Base-by-base conservation (phyloP, 2,888 invertebrate genomes). In the Rapana venosa region DNA sequence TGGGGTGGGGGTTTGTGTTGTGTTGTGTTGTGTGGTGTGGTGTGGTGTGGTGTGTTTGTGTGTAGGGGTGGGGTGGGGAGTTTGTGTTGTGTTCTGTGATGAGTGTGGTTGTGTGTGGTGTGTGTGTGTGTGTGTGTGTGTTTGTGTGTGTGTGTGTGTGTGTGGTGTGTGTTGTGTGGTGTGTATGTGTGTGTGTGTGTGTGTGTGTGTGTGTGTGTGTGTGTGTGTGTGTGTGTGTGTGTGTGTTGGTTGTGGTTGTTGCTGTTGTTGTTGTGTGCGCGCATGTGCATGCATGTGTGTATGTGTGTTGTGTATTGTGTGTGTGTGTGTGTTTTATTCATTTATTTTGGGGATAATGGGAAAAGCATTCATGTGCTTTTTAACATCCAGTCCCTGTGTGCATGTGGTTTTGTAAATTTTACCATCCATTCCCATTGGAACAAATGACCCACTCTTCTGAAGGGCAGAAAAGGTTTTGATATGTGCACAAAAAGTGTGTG, bases 171-270 rank as follows among this genome's bases (percentile, higher is more conserved):
- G 47, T 47, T n/a, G n/a, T n/a, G n/a, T n/a, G n/a, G n/a, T 83
- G 47, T 83, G 47, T 79, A 35, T 15, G 30, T 74, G 30, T 74
- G 30, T 74, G 74, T 74, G 11, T 74, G 74, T 74, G 74, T 74
- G 74, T 74, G 74, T 74, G 74, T 74, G 74, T 74, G 26, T 74
- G 81, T 83, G 81, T 83, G 81, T 83, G 81, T 83, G 81, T 83
- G 81, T 83, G 81, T 83, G 47, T 47, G 81, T 26, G 81, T 83
- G 81, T 47, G 47, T 83, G 81, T 47, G 81, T 47, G 66, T 66
- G 66, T 66, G 4, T 66, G 2, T 4, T 66, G 66, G 17, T 4
- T 66, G 66, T 66, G 66, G 17, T 22, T 66, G 66, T 66, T 4
- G 17, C 5, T 66, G 66, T 66, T 66, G 26, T 66, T 66, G 20